Conservation (phyloP, 2,113 vertebrate species). For the Columba livia region DNA sequence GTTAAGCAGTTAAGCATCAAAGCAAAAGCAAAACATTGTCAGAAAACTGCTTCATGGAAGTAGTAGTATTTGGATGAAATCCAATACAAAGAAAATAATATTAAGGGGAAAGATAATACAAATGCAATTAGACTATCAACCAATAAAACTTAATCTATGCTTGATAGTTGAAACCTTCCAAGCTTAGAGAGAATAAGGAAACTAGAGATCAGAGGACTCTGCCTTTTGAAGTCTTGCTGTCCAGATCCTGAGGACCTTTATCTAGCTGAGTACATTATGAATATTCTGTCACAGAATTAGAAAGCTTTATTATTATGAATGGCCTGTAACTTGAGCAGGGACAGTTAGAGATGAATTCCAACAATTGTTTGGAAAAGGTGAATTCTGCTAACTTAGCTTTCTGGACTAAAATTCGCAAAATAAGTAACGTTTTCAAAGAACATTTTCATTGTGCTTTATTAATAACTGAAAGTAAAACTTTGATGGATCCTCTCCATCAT, state of each 20-base stretch:
- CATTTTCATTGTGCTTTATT: background rate
- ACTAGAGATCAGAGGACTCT: conserved; percentile 45
- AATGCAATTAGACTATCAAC: conserved; percentile 66
- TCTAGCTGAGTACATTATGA: background rate
- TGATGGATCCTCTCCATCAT: background rate
- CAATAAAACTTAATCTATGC: conserved; percentile 51
- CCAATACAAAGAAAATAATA: conserved; percentile 51
- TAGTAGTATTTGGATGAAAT: conserved; percentile 52
- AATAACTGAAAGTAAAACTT: background rate
- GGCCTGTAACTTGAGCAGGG: conserved; percentile 4
- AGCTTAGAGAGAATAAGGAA: conserved; percentile 53
- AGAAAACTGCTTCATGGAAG: conserved; percentile 18
- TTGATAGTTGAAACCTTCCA: conserved; percentile 63
- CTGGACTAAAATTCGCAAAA: background rate
- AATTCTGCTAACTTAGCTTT: background rate
- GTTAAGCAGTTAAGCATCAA: conserved; percentile 57
- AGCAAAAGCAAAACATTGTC: conserved; percentile 49
- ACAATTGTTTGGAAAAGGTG: conserved; percentile 13
- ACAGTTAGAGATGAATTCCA: background rate
- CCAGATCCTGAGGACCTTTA: conserved; percentile 36
- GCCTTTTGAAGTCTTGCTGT: conserved; percentile 49
- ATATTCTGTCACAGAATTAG: conserved; percentile 27
- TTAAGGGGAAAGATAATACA: conserved; percentile 58
- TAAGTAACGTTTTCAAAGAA: background rate
- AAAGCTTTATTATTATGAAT: conserved; percentile 20